Conservation (phyloP, 2,113 vertebrate species). For the Passer domesticus region DNA sequence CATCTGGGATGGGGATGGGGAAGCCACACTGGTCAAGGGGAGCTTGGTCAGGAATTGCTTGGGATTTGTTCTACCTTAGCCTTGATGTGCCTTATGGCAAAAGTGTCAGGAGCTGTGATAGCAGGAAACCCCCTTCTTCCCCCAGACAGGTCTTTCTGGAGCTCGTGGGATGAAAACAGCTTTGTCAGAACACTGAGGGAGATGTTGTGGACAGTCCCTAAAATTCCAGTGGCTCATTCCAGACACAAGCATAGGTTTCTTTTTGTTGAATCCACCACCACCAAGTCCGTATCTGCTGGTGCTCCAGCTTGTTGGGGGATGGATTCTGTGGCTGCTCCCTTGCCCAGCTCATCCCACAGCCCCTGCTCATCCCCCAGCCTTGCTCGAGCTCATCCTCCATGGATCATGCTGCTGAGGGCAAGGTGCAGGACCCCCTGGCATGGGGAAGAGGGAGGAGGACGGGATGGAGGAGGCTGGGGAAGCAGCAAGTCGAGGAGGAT, state of each 20-base stretch:
- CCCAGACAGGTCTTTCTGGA: neutral
- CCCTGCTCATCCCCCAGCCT: neutral
- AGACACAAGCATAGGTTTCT: accelerated
- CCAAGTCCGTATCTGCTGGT: too few species aligned
- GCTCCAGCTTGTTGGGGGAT: neutral
- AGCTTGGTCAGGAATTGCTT: neutral
- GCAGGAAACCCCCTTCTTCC: neutral
- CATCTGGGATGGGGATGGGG: neutral
- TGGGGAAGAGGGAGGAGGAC: neutral
- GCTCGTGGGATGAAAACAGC: neutral
- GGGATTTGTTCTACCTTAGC: neutral
- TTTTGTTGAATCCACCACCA: neutral
- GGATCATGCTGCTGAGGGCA: neutral
- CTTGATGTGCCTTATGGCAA: neutral
- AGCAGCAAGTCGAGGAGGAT: neutral
- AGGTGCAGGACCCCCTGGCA: neutral
- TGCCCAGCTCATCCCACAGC: neutral
- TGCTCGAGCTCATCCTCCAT: neutral
- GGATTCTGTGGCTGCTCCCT: neutral
- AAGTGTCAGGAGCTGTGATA: neutral
- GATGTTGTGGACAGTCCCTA: neutral
- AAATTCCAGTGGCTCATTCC: neutral
- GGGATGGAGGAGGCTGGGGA: neutral
- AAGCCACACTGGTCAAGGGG: neutral
- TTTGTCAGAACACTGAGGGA: neutral